Percentiles rank a stretch among this genome's conserved stretches.
Conservation (phyloP, 2,113 vertebrate genomes). For the Tachuris rubrigastra region DNA sequence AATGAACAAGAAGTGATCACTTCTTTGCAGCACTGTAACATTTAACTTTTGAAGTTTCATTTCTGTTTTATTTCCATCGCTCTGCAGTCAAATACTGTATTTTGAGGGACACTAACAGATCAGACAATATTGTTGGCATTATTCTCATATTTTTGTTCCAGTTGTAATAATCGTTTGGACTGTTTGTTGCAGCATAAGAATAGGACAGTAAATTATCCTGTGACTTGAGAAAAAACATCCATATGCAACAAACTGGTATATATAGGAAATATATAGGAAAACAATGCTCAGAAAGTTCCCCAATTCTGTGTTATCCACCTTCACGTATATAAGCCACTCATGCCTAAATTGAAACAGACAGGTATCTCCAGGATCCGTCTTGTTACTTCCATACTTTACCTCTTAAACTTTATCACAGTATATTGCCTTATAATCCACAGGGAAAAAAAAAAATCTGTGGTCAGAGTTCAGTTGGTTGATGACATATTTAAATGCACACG, state of each 20-base stretch:
- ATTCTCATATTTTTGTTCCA: background rate
- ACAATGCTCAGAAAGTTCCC: background rate
- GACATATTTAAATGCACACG: background rate
- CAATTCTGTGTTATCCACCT: background rate
- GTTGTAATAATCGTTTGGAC: background rate
- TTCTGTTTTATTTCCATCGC: background rate
- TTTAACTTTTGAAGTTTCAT: background rate
- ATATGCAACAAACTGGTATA: background rate
- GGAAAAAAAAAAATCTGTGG: background rate
- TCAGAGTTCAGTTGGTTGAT: background rate
- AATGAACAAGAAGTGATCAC: accelerated
- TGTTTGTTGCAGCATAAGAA: background rate
- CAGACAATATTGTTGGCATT: background rate
- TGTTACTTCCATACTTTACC: background rate
- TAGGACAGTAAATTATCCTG: background rate
- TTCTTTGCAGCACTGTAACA: background rate
- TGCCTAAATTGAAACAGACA: background rate
- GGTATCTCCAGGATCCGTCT: accelerated
- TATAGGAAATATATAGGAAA: too few relatives aligned
- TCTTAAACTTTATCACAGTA: background rate
- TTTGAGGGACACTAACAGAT: background rate
- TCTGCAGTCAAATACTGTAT: background rate
- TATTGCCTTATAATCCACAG: background rate
- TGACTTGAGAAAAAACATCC: background rate
- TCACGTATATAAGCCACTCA: accelerated